These are phyloP conservation scores for Bos taurus DNA, from an alignment of 2,113 vertebrate species.

Conservation along the genomic window ARS-UCD2.0 NC_037355.1:45779001-45779500, in stretches of 20 bases:
- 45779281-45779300: slow-evolving; percentile 87
- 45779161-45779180: slow-evolving; percentile 63
- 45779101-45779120: slow-evolving; percentile 89
- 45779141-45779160: slow-evolving; percentile 87
- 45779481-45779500: neutral
- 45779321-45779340: neutral
- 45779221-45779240: slow-evolving; percentile 84
- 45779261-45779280: slow-evolving; percentile 82
- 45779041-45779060: neutral
- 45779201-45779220: slow-evolving; percentile 79
- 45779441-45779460: accelerated
- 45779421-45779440: neutral
- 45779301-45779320: neutral
- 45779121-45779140: slow-evolving; percentile 89
- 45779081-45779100: slow-evolving; percentile 77
- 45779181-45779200: slow-evolving; percentile 84
- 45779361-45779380: neutral
- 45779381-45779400: neutral
- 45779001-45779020: neutral
- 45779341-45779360: neutral
- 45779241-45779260: slow-evolving; percentile 79
- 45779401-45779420: neutral
- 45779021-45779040: neutral
- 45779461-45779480: neutral
- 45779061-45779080: accelerated